Evolutionary conservation across 2,113 vertebrate species (phyloP).

Genomic region (Trichomycterus rosablanca): DNA sequence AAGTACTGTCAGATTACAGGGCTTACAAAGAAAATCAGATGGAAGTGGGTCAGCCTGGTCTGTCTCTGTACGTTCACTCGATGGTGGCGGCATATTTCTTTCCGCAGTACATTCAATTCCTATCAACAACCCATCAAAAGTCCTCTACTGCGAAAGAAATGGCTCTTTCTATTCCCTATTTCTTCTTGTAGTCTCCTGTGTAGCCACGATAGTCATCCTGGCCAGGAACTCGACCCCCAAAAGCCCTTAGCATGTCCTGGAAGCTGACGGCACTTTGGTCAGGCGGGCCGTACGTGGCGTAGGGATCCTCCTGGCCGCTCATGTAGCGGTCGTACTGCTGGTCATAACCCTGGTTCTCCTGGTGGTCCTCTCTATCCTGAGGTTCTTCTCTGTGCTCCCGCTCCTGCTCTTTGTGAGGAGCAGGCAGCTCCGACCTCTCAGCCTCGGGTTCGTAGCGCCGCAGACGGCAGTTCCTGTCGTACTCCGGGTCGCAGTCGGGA

Average conservation of each 20-base stretch:
- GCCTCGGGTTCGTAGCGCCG: conserved; percentile 55
- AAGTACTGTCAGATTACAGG: conserved; percentile 21
- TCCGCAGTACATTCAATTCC: conserved; percentile 15
- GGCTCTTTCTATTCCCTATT: conserved; percentile 40
- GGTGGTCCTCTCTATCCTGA: conserved; percentile 44
- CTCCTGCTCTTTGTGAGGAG: conserved; percentile 36
- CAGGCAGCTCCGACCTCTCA: not conserved
- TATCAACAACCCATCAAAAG: conserved; percentile 14
- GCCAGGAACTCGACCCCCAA: conserved; percentile 57
- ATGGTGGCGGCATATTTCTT: not conserved
- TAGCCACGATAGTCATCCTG: conserved; percentile 65
- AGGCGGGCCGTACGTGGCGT: conserved; percentile 52
- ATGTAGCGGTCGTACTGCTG: conserved; percentile 62
- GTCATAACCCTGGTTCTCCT: conserved; percentile 52
- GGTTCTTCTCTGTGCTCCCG: conserved; percentile 5
- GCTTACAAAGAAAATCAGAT: not conserved
- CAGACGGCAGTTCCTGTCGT: conserved; percentile 67
- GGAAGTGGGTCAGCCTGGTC: not conserved
- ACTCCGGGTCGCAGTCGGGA: conserved; percentile 71
- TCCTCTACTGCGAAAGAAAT: conserved; percentile 12
- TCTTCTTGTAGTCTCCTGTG: conserved; percentile 66
- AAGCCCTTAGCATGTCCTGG: conserved; percentile 66
- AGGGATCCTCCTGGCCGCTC: conserved; percentile 69
- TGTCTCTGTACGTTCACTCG: not conserved
- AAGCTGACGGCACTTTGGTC: conserved; percentile 57